Conservation (phyloP, 2,113 vertebrate species). For the Dipodomys spectabilis region DNA sequence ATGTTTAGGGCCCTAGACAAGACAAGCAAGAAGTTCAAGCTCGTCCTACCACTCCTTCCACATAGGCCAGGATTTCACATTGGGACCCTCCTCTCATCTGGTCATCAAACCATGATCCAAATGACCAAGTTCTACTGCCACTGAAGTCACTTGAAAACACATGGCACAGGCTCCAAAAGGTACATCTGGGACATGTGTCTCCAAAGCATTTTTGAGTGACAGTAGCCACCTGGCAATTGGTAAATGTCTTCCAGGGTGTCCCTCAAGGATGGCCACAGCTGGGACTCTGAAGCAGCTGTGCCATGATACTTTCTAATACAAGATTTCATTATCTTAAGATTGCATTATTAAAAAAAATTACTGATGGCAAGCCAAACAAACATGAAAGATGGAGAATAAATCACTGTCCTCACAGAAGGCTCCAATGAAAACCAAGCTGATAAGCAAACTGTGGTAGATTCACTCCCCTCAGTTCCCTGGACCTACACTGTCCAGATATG, state of each 20-base stretch:
- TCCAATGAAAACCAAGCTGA: slow-evolving; percentile 75
- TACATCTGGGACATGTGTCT: neutral
- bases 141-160: neutral
- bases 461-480: slow-evolving; percentile 62
- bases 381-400: slow-evolving; percentile 62
- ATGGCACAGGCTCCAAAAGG: neutral
- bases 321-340: slow-evolving; percentile 42
- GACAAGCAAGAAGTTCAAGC: slow-evolving; percentile 42
- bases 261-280: neutral
- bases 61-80: neutral
- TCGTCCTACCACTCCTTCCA: neutral
- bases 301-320: neutral
- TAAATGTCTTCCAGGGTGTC: neutral
- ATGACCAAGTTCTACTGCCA: neutral
- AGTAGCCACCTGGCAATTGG: slow-evolving; percentile 4
- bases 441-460: slow-evolving; percentile 76
- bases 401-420: slow-evolving; percentile 69
- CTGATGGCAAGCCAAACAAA: slow-evolving; percentile 72
- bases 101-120: neutral
- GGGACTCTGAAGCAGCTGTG: neutral
- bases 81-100: neutral
- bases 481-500: slow-evolving; percentile 68
- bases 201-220: neutral
- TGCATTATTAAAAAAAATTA: slow-evolving; percentile 62
- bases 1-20: neutral